These are phyloP conservation scores for Enteromius viviparus DNA, from an alignment of 2,797 vertebrate species.

Conservation along the genomic window DNA sequence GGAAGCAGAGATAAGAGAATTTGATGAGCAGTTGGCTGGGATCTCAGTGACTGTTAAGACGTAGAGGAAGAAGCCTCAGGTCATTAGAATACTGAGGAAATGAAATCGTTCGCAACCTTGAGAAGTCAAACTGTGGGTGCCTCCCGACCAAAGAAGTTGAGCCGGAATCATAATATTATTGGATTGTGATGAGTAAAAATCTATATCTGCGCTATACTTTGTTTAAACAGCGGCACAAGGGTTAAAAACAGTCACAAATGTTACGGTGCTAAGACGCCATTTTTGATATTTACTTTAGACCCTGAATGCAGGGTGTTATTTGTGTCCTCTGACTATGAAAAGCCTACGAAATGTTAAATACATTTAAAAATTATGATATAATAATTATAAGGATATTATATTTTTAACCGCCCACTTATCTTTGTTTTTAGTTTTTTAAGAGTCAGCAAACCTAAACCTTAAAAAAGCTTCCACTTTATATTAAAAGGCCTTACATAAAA, in stretches of 20 bases:
- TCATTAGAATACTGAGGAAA: conserved; percentile 42
- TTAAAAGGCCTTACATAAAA: too few relatives aligned
- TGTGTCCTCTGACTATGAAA: neutral
- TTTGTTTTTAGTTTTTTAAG: neutral
- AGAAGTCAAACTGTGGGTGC: conserved; percentile 36
- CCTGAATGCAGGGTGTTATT: neutral
- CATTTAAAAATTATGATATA: neutral
- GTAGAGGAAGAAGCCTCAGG: conserved; percentile 42
- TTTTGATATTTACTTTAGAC: neutral
- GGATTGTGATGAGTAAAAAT: neutral
- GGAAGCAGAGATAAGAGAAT: conserved; percentile 53
- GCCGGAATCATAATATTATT: neutral
- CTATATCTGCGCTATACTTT: neutral
- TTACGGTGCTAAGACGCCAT: too few relatives aligned
- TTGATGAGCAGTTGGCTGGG: conserved; percentile 54
- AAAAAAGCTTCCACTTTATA: too few relatives aligned
- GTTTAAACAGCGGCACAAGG: neutral
- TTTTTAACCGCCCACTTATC: neutral
- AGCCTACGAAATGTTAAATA: neutral
- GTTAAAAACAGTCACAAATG: neutral
- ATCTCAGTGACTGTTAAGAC: conserved; percentile 45
- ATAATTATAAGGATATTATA: neutral
- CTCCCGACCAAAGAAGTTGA: conserved; percentile 18
- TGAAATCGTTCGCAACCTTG: conserved; percentile 49
- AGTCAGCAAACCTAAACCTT: too few relatives aligned